These are phyloP conservation scores for Vireo altiloquus DNA, from an alignment of 2,113 vertebrate genomes.

Conservation along the genomic window DNA sequence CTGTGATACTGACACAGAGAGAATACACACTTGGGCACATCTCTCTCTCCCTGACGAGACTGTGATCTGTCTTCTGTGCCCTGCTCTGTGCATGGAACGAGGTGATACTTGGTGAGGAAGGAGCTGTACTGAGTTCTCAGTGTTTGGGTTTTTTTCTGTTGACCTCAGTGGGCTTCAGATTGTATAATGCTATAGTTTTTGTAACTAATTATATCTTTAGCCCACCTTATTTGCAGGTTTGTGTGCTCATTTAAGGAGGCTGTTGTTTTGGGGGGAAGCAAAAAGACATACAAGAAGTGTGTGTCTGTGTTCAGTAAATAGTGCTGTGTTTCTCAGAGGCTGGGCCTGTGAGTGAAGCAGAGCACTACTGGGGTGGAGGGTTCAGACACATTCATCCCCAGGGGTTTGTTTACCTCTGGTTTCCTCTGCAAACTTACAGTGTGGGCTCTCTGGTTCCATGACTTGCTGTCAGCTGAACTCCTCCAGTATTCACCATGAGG, in stretches of 20 bases:
- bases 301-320: not conserved
- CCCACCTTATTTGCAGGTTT: not conserved
- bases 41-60: not conserved
- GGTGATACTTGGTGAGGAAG: not conserved
- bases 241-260: not conserved
- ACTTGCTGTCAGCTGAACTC: not conserved
- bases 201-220: not conserved
- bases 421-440: not conserved
- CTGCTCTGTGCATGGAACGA: not conserved
- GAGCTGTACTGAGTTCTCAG: not conserved
- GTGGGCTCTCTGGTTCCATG: not conserved
- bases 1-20: not conserved
- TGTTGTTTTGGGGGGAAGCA: accelerated
- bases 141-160: not conserved
- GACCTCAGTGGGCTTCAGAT: not conserved
- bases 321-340: not conserved
- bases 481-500: accelerated
- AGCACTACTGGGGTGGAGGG: not conserved
- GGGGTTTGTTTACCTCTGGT: not conserved
- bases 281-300: not conserved
- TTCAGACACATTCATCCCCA: not conserved
- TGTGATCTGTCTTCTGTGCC: accelerated
- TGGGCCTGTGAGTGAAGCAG: not conserved
- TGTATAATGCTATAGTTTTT: not conserved
- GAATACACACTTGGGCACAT: not conserved